Evolutionary conservation across 2,888 invertebrate species (phyloP), one percentile per base, ranked within the genome.

Genomic region (Girardia tigrina): DNA sequence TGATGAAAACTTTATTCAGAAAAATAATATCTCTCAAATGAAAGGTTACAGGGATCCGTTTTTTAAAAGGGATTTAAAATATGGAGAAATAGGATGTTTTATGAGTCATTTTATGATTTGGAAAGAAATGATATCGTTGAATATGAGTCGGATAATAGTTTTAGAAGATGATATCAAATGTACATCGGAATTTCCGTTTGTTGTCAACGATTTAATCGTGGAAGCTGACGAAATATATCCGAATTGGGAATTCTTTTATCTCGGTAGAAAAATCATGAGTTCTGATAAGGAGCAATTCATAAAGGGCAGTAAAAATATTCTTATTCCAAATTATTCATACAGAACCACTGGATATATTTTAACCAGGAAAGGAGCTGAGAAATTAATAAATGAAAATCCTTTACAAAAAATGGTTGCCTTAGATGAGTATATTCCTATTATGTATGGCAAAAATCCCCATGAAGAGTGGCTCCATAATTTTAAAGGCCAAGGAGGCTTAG

Each of bases 81-180:
- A 90, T 83, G 98, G 98, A 0, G 98, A 99, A 86, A 90, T 98
- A 75, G 98, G 97, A 1, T 98, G 98, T 82, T 99, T 98, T 82
- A 86, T 98, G 74, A 94, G 94, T 81, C 97, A 98, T 84, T 93
- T 90, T 83, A 86, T 88, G 75, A 88, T 94, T 77, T 95, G 95
- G 95, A 86, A 88, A 80, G 88, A 90, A 79, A 79, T 85, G n/a
- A 79, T 83, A 14, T 79, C 80, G 27, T 81, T 83, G 26, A 79
- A 80, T 26, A 82, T 83, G 73, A 76, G 86, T 85, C 76, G 88
- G n/a, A 83, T 90, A 0, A 85, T 95, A 78, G 87, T 97, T 0
- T 86, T 98, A 56, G 98, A 98, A 82, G 98, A 98, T 82, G 98
- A 98, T 82, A 89, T 95, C 29, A 88, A 91, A 76, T 97, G 98